These are phyloP conservation scores for Ditylenchus dipsaci DNA, from an alignment of 1,140 invertebrate genomes.

Conservation along the genomic window DNA sequence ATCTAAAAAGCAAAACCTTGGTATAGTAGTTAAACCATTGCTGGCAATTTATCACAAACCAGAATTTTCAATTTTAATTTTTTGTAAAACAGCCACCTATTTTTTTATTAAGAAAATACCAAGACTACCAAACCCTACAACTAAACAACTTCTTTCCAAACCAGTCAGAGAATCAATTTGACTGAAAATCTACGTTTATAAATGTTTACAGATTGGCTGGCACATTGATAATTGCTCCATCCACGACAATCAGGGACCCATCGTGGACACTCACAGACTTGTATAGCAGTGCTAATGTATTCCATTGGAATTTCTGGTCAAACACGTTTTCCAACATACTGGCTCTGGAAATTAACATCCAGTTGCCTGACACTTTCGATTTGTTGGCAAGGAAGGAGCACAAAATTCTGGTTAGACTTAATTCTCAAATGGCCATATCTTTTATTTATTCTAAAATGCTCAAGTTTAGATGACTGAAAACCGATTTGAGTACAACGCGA, in stretches of 20 bases:
- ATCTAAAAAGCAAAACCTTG: too few species aligned
- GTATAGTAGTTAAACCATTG: too few species aligned
- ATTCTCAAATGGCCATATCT: background rate
- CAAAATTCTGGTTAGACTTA: constrained; percentile 70
- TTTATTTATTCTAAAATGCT: constrained; percentile 24
- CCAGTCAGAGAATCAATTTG: too few species aligned
- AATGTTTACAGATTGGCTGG: constrained; percentile 75
- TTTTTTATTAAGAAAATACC: too few species aligned
- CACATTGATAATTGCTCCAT: constrained; percentile 67
- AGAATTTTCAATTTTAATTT: too few species aligned
- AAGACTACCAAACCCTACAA: too few species aligned
- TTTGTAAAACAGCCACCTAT: too few species aligned
- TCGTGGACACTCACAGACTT: constrained; percentile 81
- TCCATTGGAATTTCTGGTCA: constrained; percentile 83
- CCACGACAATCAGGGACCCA: constrained; percentile 73
- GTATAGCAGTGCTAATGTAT: constrained; percentile 84
- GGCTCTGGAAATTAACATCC: constrained; percentile 77
- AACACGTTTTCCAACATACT: constrained; percentile 75
- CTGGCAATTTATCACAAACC: too few species aligned
- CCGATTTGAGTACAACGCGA: constrained; percentile 78
- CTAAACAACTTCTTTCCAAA: too few species aligned
- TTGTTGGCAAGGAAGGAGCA: constrained; percentile 91
- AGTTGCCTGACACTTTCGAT: constrained; percentile 85
- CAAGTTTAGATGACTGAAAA: constrained; percentile 67
- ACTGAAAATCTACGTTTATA: too few species aligned